Base-by-base conservation (phyloP, 2,113 vertebrate species). In the Scalopus aquaticus region DNA sequence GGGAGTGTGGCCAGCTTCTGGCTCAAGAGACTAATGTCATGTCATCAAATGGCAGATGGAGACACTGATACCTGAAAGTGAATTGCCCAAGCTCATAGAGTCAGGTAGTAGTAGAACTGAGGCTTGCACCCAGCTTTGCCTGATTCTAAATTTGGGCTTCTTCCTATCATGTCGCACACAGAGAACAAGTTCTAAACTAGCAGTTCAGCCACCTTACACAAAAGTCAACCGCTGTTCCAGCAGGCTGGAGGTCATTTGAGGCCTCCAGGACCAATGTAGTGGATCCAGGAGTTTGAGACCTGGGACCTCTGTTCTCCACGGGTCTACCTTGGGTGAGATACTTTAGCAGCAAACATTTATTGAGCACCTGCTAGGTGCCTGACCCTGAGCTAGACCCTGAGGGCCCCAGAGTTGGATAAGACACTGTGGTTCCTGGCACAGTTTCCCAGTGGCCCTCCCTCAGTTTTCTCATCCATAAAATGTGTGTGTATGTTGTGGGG, bases 211-310 rank as follows among this genome's bases (percentile, higher is more conserved):
- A 1, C 10, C 9, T 60, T 39, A 17, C 7, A 0, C 5, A 2
- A 12, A 54, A 15, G 65, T 49, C 1, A 8, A 11, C 49, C 3
- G 35, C 9, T 12, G 37, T 20, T 20, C 44, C 0, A 10, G 37
- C 28, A 72, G 30, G 49, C 2, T n/a, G 37, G 5, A 37, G 51
- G 3, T 46, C 1, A 6, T 15, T 2, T 5, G n/a, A 16, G 12
- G 10, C 20, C 17, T 54, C 17, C 1, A 1, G 7, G 46, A 4
- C 3, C 5, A 5, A 0, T 0, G 16, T 12, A 13, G 17, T 0
- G 0, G 70, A 8, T 2, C 5, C 49, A 58, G 19, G 74, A 13
- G 32, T 56, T n/a, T 39, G 65, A 39, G 12, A 1, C 32, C 44
- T 4, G 70, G 39, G 6, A 37, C 58, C 84, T 56, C 49, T 17